Evolutionary conservation across 2,797 vertebrate genomes (phyloP).

Genomic region (Arnoldichthys spilopterus): DNA sequence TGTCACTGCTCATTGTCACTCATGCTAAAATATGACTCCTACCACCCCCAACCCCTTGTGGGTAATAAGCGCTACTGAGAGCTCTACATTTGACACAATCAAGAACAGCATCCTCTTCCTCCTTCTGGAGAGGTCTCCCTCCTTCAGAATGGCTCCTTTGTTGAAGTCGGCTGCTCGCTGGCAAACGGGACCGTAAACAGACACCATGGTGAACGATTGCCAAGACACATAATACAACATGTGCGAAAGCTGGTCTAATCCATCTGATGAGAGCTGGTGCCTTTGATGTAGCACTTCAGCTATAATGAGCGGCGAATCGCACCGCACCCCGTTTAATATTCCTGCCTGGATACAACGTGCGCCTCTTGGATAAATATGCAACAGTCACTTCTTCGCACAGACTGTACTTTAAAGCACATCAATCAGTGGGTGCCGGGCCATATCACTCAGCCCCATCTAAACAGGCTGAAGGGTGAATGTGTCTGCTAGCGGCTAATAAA

Average conservation of each 20-base stretch:
- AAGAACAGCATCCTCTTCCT: slow-evolving; percentile 37
- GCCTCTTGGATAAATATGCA: slow-evolving; percentile 50
- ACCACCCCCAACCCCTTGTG: background rate
- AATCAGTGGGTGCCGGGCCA: slow-evolving; percentile 53
- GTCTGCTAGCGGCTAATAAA: slow-evolving; percentile 69
- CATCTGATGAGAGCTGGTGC: slow-evolving; percentile 24
- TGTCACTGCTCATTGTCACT: slow-evolving; percentile 6
- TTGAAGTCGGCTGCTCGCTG: slow-evolving; percentile 19
- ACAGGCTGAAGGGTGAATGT: slow-evolving; percentile 56
- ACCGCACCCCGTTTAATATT: slow-evolving; percentile 24
- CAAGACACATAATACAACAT: slow-evolving; percentile 38
- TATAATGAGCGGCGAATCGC: slow-evolving; percentile 39
- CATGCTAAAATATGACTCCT: slow-evolving; percentile 44
- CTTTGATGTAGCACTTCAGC: slow-evolving; percentile 52
- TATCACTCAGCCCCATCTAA: slow-evolving; percentile 58
- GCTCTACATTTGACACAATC: slow-evolving; percentile 27
- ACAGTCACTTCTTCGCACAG: slow-evolving; percentile 36
- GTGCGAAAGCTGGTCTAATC: slow-evolving; percentile 39
- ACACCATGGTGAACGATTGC: slow-evolving; percentile 33
- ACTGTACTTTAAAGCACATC: slow-evolving; percentile 62
- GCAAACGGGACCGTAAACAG: slow-evolving; percentile 45
- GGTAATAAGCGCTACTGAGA: slow-evolving; percentile 28
- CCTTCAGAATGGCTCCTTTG: slow-evolving; percentile 35
- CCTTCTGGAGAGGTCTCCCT: slow-evolving; percentile 24
- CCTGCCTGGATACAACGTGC: slow-evolving; percentile 43